Base-by-base conservation (phyloP, 2,888 invertebrate genomes). In the Chesias legatella region DNA sequence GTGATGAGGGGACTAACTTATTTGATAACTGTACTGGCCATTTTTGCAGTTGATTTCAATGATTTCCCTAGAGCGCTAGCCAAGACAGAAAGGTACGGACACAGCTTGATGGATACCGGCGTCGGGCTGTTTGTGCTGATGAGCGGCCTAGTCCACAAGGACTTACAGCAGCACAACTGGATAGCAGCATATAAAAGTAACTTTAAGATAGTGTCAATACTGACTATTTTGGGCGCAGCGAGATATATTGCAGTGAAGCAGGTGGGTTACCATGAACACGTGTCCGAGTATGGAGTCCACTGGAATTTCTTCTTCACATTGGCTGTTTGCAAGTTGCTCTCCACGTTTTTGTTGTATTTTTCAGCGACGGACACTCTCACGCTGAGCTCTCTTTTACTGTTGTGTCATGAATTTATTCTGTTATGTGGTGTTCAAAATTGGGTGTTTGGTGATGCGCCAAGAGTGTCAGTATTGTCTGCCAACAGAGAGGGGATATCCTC, bases 301-400 rank as follows among this genome's bases (percentile, higher is more conserved):
- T 98, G 98, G 96, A 99, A 99, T 79, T 99, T 99, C 73, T 99
- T 99, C 77, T 93, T 98, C 54, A 98, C 98, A 0, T 81, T 99
- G 40, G 97, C 95, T 1, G 79, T 93, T 25, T 93, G 96, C 9
- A 97, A 95, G 79, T 70, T 96, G 1, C 64, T 94, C 10, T 92
- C 93, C 24, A 91, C 92, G 0, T 51, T 92, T 6, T 60, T 94
- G 26, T 77, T 94, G 29, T 88, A 79, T 32, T 71, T 90, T 6
- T 72, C 25, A 10, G 6, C 29, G 6, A 28, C 23, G 8, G 21
- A 22, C 9, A 73, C 92, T 10, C 79, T 92, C 32, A 44, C 90
- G 5, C 73, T 90, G 21, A 91, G 93, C 33, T 57, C 92, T 8
- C 43, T 88, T 33, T 66, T 92, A 7, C 63, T 94, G 24, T 50